Evolutionary conservation across 1,140 invertebrate genomes (phyloP).

Genomic region (Oncopodura yosiiana): DNA sequence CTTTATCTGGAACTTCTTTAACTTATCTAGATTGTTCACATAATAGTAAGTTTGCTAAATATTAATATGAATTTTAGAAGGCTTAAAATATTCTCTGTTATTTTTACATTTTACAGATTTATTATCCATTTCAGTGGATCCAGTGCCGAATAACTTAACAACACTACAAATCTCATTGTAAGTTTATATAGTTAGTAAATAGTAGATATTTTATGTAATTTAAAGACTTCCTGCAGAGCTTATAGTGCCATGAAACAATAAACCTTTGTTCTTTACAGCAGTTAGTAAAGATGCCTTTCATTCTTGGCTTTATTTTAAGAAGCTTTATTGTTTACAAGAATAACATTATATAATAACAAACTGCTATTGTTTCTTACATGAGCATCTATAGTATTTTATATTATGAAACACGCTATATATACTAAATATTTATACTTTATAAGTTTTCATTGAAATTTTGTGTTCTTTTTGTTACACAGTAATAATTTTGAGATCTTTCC

Average conservation of each 20-base stretch:
- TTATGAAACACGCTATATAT: no score
- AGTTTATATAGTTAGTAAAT: no score
- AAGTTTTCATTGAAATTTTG: slow-evolving; percentile 1
- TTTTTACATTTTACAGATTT: slow-evolving; percentile 27
- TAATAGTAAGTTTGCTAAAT: slow-evolving; percentile 53
- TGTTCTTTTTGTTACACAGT: slow-evolving; percentile 38
- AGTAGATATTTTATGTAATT: no score
- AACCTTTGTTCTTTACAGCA: no score
- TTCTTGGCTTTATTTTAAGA: no score
- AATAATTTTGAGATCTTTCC: slow-evolving; percentile 64
- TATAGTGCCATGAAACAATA: no score
- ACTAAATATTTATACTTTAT: no score
- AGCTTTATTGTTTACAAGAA: no score
- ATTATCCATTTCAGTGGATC: slow-evolving; percentile 32
- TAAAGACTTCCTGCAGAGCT: no score
- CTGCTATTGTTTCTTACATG: neutral
- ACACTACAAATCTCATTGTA: slow-evolving; percentile 34
- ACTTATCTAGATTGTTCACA: slow-evolving; percentile 60
- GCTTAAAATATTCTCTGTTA: neutral
- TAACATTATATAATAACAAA: no score
- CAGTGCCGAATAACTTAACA: slow-evolving; percentile 34
- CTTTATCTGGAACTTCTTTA: slow-evolving; percentile 55
- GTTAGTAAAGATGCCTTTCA: no score
- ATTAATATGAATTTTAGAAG: neutral
- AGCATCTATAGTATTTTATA: no score